A percentile compares a stretch with the other conserved stretches of the same genome.
Conservation (phyloP, 2,113 vertebrate genomes). For the Sarotherodon lohbergeri region DNA sequence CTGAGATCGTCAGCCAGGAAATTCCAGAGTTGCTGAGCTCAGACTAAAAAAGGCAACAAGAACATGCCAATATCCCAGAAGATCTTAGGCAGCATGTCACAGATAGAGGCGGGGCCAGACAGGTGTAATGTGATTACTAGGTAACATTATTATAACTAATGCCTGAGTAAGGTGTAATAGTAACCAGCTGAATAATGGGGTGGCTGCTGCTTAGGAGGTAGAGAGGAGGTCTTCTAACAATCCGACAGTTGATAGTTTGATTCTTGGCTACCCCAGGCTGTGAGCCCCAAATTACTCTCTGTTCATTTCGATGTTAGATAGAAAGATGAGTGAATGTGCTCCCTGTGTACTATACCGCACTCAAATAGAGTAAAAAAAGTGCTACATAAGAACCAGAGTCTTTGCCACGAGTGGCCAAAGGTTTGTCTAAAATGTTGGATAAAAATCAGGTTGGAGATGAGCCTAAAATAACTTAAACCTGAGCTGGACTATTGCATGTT, state of each 20-base stretch:
- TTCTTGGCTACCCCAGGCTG: not conserved
- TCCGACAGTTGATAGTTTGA: not conserved
- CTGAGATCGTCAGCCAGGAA: not conserved
- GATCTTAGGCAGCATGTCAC: not conserved
- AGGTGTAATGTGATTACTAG: not conserved
- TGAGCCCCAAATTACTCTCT: not conserved
- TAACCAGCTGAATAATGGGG: not conserved
- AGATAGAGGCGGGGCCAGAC: not conserved
- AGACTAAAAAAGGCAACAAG: not conserved
- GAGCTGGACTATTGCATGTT: not conserved
- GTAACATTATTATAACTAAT: not conserved
- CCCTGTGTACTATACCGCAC: not conserved
- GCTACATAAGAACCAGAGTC: not conserved
- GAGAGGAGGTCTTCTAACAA: not conserved
- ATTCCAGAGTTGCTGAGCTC: not conserved
- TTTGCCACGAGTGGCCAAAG: not conserved
- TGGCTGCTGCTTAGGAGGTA: not conserved
- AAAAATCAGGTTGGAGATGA: not conserved
- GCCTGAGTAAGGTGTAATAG: not conserved
- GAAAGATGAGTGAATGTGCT: not conserved
- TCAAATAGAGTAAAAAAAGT: fast-evolving
- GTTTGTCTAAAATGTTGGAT: not conserved
- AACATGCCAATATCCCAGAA: not conserved
- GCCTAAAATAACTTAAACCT: too few relatives aligned
- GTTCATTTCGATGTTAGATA: not conserved